A percentile compares a stretch with the other conserved stretches of the same genome.
Evolutionary conservation across 2,113 vertebrate species (phyloP).

Genomic region (Orientallactaga bullata): DNA sequence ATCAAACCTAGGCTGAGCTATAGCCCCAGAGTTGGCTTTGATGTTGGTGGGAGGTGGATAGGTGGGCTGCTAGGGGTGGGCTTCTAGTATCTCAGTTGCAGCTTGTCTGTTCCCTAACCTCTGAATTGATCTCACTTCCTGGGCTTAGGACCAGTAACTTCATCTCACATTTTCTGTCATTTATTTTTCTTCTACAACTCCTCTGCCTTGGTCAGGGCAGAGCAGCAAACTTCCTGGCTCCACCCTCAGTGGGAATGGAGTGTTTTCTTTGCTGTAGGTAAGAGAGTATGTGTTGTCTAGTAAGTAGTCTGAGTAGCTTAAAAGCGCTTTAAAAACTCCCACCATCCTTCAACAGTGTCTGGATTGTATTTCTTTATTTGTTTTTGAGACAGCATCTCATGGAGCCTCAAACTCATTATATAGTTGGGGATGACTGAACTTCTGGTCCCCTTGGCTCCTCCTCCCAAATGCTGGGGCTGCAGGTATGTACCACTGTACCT

Average conservation of each 20-base stretch:
- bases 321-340: constrained; percentile 2
- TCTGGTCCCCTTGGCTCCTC: too few relatives aligned
- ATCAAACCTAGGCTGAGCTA: too few relatives aligned
- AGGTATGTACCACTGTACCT: too few relatives aligned
- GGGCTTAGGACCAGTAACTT: neutral
- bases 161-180: neutral
- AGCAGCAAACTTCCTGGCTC: neutral
- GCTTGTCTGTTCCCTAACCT: neutral
- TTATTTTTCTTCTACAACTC: neutral
- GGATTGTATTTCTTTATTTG: too few relatives aligned
- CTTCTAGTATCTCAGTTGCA: neutral
- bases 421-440: too few relatives aligned
- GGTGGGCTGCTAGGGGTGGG: too few relatives aligned
- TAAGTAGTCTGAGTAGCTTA: neutral
- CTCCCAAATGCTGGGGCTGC: too few relatives aligned
- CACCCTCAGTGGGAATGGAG: neutral
- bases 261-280: neutral
- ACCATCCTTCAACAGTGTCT: neutral
- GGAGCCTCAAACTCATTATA: too few relatives aligned
- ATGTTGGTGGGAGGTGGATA: too few relatives aligned
- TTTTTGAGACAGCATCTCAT: too few relatives aligned
- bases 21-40: neutral
- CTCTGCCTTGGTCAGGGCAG: neutral
- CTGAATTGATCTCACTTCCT: neutral
- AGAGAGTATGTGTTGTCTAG: neutral